phyloP scores from a whole-genome alignment of 2,797 vertebrate species.

The Phylloscopus collybita region DNA sequence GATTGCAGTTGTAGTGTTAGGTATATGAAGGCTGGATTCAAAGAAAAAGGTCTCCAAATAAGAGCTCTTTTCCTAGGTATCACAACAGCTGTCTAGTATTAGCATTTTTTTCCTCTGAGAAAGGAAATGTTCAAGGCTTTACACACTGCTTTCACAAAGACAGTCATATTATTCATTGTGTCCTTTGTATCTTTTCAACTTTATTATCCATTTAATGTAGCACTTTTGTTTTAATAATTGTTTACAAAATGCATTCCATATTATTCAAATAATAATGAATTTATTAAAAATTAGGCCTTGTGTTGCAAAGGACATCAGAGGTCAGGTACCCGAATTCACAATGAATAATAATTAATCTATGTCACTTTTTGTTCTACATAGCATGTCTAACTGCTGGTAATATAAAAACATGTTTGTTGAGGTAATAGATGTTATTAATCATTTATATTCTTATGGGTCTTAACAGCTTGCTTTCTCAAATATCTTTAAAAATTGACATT shows the following conservation, averaged over 20 bases:
- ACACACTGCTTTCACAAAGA: not conserved
- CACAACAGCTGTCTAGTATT: not conserved
- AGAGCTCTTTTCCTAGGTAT: not conserved
- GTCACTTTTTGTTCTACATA: not conserved
- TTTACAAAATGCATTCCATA: not conserved
- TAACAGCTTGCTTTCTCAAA: not conserved
- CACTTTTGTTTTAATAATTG: not conserved
- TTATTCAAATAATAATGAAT: not conserved
- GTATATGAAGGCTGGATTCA: not conserved
- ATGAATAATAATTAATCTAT: not conserved
- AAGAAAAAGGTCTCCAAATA: not conserved
- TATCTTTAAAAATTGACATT: not conserved
- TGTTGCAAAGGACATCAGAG: not conserved
- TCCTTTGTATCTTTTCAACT: not conserved
- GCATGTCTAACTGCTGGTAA: not conserved
- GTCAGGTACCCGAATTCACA: not conserved
- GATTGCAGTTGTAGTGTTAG: not conserved
- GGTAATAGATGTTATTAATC: not conserved
- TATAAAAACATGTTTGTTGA: not conserved
- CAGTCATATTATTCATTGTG: not conserved
- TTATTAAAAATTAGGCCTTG: not conserved
- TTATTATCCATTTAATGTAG: not conserved
- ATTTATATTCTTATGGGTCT: not conserved
- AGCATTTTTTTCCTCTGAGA: not conserved
- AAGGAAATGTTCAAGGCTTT: not conserved